Percentiles rank a stretch among this genome's conserved stretches.
These are phyloP conservation scores for Acridotheres tristis DNA, from an alignment of 2,797 vertebrate species.

Conservation along the genomic window DNA sequence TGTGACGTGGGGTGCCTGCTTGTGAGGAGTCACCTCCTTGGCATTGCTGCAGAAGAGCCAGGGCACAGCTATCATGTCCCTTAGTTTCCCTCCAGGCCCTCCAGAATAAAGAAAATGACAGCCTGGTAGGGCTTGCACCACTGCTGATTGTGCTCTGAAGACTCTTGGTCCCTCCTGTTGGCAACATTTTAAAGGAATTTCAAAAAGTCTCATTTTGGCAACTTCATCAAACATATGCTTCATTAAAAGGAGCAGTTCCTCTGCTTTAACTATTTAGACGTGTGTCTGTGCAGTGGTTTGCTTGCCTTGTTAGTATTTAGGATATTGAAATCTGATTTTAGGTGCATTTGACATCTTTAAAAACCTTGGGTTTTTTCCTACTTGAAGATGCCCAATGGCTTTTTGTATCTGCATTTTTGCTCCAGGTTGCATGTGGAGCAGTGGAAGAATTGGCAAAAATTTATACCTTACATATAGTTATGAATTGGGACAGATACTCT, in stretches of 20 bases:
- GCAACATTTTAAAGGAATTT: not conserved
- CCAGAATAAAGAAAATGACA: not conserved
- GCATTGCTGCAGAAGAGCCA: not conserved
- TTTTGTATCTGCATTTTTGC: not conserved
- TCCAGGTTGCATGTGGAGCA: not conserved
- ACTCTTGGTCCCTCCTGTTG: not conserved
- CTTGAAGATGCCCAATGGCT: not conserved
- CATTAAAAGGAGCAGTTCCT: not conserved
- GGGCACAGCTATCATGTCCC: not conserved
- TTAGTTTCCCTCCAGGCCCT: not conserved
- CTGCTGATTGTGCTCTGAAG: fast-evolving
- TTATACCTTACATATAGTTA: not conserved
- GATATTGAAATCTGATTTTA: not conserved
- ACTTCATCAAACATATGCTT: not conserved
- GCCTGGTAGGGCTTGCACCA: not conserved
- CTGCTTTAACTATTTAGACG: not conserved
- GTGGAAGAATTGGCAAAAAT: not conserved
- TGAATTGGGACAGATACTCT: not conserved
- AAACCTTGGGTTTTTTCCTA: not conserved
- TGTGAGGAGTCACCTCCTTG: not conserved
- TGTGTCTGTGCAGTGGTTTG: not conserved
- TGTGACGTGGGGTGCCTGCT: fast-evolving
- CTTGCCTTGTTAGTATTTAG: not conserved
- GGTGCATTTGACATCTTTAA: not conserved
- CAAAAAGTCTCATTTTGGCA: fast-evolving